phyloP scores from a whole-genome alignment of 2,113 vertebrate genomes.

The Anhinga anhinga region DNA sequence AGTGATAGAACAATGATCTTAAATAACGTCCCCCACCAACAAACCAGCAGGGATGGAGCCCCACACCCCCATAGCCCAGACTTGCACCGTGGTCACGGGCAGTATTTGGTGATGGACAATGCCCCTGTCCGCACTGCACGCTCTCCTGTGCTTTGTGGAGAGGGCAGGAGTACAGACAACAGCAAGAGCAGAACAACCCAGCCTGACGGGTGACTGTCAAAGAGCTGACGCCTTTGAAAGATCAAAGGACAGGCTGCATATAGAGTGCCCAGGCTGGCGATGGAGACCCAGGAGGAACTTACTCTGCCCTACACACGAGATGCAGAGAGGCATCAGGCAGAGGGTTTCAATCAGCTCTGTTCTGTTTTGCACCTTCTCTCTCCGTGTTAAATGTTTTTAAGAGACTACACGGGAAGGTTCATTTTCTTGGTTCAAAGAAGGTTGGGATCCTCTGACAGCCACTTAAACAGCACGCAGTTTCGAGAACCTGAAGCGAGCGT shows the following conservation, averaged over 20 bases:
- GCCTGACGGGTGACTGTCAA: neutral
- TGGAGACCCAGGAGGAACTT: neutral
- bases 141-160: neutral
- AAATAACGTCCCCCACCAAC: neutral
- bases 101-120: neutral
- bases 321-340: neutral
- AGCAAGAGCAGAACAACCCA: neutral
- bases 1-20: neutral
- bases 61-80: neutral
- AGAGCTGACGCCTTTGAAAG: neutral
- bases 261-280: neutral
- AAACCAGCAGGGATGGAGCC: neutral
- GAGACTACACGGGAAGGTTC: neutral
- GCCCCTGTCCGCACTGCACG: rapidly evolving
- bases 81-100: rapidly evolving
- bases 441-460: neutral
- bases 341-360: neutral
- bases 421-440: neutral
- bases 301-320: neutral
- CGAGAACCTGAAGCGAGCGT: neutral
- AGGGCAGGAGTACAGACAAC: neutral
- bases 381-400: neutral
- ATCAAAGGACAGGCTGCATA: neutral
- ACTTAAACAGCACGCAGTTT: neutral
- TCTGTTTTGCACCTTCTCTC: neutral